phyloP scores from a whole-genome alignment of 2,113 vertebrate genomes.

The Isurus oxyrinchus region DNA sequence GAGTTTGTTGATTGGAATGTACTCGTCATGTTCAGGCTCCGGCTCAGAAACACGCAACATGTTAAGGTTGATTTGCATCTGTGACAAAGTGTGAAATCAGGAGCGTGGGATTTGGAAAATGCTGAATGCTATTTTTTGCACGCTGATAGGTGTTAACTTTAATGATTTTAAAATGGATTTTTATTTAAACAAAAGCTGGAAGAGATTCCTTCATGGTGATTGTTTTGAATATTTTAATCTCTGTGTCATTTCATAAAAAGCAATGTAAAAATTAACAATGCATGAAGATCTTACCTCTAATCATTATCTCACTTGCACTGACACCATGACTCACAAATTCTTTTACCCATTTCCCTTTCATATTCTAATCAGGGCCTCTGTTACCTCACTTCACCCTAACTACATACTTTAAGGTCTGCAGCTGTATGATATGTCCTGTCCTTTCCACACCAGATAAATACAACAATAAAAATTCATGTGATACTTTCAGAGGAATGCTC shows the following conservation, averaged over 20 bases:
- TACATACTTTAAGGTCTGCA: not conserved
- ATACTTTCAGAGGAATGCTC: not conserved
- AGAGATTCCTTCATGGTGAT: not conserved
- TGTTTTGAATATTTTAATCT: not conserved
- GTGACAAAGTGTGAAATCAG: not conserved
- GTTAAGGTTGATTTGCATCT: not conserved
- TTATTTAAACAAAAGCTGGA: not conserved
- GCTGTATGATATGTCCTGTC: not conserved
- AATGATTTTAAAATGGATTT: not conserved
- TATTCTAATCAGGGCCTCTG: not conserved
- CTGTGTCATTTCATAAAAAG: not conserved
- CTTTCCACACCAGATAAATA: not conserved
- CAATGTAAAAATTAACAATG: not conserved
- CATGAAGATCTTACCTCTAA: not conserved
- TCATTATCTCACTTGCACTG: not conserved
- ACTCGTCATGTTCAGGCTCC: not conserved
- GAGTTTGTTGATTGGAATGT: not conserved
- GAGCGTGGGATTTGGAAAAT: not conserved
- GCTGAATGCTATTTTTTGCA: not conserved
- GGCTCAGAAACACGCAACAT: not conserved
- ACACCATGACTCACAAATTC: not conserved
- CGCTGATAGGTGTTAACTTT: not conserved
- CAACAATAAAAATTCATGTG: not conserved
- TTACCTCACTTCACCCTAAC: not conserved
- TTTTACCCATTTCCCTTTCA: not conserved